Percentiles rank a stretch among this genome's conserved stretches.
phyloP scores from a whole-genome alignment of 1,140 invertebrate genomes.

The Drosophila santomea region DNA sequence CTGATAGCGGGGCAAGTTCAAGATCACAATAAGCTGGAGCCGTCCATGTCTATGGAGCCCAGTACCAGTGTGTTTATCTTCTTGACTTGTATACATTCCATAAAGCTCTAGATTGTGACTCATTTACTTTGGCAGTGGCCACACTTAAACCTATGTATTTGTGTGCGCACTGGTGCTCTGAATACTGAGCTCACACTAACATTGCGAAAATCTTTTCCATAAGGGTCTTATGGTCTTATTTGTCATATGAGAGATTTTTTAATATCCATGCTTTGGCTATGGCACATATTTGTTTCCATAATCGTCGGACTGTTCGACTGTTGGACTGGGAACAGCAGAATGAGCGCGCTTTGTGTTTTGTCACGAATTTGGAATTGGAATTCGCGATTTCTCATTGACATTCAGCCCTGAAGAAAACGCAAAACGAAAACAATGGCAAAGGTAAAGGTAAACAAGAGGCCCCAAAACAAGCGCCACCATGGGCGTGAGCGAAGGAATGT shows the following conservation, averaged over 20 bases:
- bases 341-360: slow-evolving; percentile 55
- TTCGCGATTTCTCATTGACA: slow-evolving; percentile 64
- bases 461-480: slow-evolving; percentile 9
- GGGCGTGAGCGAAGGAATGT: background rate
- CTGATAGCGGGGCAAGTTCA: slow-evolving; percentile 56
- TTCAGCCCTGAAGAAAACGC: slow-evolving; percentile 44
- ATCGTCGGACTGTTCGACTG: slow-evolving; percentile 13
- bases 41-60: background rate
- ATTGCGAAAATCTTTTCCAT: too few relatives aligned
- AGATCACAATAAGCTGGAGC: slow-evolving; percentile 16
- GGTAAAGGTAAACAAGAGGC: slow-evolving; percentile 29
- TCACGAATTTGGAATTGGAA: slow-evolving; percentile 35
- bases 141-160: background rate
- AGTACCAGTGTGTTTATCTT: slow-evolving; percentile 22
- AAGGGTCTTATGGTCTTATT: too few relatives aligned
- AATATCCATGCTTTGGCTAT: background rate
- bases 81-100: slow-evolving; percentile 19
- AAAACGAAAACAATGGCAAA: slow-evolving; percentile 30
- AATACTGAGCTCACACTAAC: too few relatives aligned
- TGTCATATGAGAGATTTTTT: too few relatives aligned
- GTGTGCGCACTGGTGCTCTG: background rate
- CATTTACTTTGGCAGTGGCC: slow-evolving; percentile 25
- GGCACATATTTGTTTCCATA: slow-evolving; percentile 42
- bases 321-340: slow-evolving; percentile 5
- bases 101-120: slow-evolving; percentile 36